These are phyloP conservation scores for Drosophila pseudotalamancana DNA, from an alignment of 2,888 invertebrate species.

Conservation along the genomic window DNA sequence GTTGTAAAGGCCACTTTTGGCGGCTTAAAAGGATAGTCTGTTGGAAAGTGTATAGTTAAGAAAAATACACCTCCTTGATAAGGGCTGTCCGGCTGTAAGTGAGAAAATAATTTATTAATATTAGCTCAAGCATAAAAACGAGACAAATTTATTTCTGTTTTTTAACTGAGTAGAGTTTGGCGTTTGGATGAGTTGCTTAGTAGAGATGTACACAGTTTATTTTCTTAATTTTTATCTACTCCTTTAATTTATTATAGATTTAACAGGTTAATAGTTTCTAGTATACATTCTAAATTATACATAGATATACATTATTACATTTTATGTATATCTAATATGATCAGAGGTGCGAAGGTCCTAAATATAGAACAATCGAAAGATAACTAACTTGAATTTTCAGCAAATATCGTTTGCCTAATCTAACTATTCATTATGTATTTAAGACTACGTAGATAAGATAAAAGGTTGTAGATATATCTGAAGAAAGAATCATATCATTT, in stretches of 20 bases:
- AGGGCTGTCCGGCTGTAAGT: constrained; percentile 97
- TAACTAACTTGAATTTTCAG: background rate
- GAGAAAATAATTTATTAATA: background rate
- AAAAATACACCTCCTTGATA: constrained; percentile 99
- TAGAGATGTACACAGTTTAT: background rate
- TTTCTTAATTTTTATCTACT: too few relatives aligned
- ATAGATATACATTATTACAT: too few relatives aligned
- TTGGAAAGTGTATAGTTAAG: constrained; percentile 99
- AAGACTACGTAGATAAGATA: background rate
- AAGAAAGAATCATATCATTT: background rate
- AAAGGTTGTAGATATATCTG: background rate
- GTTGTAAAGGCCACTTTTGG: constrained; percentile 99
- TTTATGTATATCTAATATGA: too few relatives aligned
- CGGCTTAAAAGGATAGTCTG: constrained; percentile 99
- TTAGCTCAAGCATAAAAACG: background rate
- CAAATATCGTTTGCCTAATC: background rate
- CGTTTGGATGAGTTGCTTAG: constrained; percentile 1
- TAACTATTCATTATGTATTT: background rate
- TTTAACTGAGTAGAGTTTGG: background rate
- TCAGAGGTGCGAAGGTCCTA: too few relatives aligned
- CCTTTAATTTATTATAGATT: too few relatives aligned
- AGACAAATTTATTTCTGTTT: background rate
- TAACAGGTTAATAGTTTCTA: too few relatives aligned
- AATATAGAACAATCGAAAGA: background rate
- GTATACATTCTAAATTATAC: too few relatives aligned